phyloP scores from a whole-genome alignment of 1,140 invertebrate genomes.

The Drosophila nikananu region DNA sequence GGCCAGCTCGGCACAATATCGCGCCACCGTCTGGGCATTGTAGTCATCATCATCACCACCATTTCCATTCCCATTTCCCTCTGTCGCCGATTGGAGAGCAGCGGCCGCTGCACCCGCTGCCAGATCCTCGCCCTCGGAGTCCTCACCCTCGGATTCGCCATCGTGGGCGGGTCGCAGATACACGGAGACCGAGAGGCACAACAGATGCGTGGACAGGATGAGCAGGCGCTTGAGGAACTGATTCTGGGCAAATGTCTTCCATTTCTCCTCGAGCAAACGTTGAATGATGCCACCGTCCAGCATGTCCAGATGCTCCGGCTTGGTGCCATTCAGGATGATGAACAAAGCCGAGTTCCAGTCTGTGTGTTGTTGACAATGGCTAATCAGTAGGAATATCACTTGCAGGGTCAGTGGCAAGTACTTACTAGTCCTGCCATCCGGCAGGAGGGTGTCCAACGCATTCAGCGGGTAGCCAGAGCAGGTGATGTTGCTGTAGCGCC shows the following conservation, averaged over 20 bases:
- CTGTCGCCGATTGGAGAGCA: conserved; percentile 22
- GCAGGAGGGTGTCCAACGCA: conserved; percentile 97
- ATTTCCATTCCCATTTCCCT: background rate
- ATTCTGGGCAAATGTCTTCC: conserved; percentile 98
- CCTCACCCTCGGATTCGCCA: conserved; percentile 82
- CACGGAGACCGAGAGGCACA: conserved; percentile 95
- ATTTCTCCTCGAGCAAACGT: conserved; percentile 98
- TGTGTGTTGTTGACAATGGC: conserved; percentile 84
- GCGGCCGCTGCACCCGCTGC: conserved; percentile 41
- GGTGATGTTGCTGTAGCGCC: conserved; percentile 99
- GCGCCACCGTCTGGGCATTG: conserved; percentile 86
- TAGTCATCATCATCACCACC: conserved; percentile 45
- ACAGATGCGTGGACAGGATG: conserved; percentile 94
- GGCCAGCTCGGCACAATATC: conserved; percentile 93
- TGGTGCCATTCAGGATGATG: conserved; percentile 98
- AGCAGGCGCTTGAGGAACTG: conserved; percentile 96
- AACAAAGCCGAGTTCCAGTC: conserved; percentile 99
- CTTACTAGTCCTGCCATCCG: conserved; percentile 97
- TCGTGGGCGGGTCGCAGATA: conserved; percentile 92
- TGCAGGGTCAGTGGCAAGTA: conserved; percentile 25
- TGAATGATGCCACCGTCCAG: conserved; percentile 99
- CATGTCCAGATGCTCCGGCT: conserved; percentile 99
- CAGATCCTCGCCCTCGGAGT: conserved; percentile 23
- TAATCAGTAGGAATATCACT: background rate
- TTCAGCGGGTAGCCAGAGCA: conserved; percentile 98